phyloP scores from a whole-genome alignment of 2,888 invertebrate genomes.

The Quadroppia sp. region DNA sequence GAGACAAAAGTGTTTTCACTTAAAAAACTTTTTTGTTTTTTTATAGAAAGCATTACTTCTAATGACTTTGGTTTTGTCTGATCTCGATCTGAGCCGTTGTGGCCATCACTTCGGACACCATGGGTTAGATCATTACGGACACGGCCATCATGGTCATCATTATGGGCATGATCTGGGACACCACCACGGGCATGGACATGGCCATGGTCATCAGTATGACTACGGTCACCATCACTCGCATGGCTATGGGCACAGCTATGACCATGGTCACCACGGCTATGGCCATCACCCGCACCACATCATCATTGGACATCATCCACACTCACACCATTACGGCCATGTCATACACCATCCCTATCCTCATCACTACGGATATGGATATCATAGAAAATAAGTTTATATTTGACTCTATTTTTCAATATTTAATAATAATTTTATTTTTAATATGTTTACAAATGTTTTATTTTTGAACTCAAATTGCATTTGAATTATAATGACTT shows the following conservation, averaged over 20 bases:
- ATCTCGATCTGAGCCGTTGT: not conserved
- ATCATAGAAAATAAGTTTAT: too few species aligned
- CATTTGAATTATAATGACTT: too few species aligned
- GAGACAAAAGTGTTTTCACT: not conserved
- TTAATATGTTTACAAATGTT: too few species aligned
- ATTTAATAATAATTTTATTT: too few species aligned
- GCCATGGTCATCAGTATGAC: not conserved
- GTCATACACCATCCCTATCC: not conserved
- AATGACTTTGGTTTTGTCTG: not conserved
- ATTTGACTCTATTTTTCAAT: too few species aligned
- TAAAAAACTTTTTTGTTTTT: not conserved
- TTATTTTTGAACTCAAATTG: too few species aligned
- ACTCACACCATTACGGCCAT: not conserved
- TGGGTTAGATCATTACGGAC: not conserved
- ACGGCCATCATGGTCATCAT: not conserved
- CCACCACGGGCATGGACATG: not conserved
- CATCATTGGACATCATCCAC: not conserved
- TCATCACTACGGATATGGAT: not conserved
- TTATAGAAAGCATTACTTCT: not conserved
- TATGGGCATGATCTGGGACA: not conserved
- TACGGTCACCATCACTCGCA: not conserved
- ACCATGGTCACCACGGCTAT: not conserved
- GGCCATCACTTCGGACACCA: slow-evolving; percentile 2
- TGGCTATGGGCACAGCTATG: not conserved
- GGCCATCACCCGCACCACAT: not conserved